Evolutionary conservation across 2,113 vertebrate genomes (phyloP).

Genomic region (Orientallactaga bullata): DNA sequence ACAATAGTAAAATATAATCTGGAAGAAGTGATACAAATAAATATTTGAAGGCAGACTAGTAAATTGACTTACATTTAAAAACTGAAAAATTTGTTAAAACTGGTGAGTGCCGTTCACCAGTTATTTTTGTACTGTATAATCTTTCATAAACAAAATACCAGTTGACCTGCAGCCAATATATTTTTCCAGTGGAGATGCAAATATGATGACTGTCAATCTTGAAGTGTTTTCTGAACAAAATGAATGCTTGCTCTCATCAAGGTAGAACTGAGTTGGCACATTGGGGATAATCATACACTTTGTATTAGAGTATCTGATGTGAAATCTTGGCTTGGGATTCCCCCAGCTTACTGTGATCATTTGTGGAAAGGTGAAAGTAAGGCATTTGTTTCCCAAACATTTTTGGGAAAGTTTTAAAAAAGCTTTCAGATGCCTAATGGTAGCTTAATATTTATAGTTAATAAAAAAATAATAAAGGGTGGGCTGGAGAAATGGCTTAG

Average conservation of each 20-base stretch:
- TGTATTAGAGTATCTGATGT: slow-evolving; percentile 58
- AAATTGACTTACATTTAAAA: slow-evolving; percentile 59
- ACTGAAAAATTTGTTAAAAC: slow-evolving; percentile 64
- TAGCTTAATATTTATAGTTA: slow-evolving; percentile 36
- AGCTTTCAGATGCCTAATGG: slow-evolving; percentile 6
- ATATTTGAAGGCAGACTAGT: slow-evolving; percentile 33
- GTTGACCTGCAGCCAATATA: slow-evolving; percentile 62
- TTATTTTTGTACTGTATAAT: slow-evolving; percentile 77
- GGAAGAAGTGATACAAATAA: slow-evolving; percentile 43
- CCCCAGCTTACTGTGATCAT: slow-evolving; percentile 44
- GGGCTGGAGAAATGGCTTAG: too few relatives aligned
- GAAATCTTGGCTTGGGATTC: slow-evolving; percentile 50
- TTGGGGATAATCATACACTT: slow-evolving; percentile 59
- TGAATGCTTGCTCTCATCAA: slow-evolving; percentile 66
- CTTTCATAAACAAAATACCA: slow-evolving; percentile 78
- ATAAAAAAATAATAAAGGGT: too few relatives aligned
- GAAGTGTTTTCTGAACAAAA: slow-evolving; percentile 74
- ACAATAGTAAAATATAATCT: slow-evolving; percentile 44
- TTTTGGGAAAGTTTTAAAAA: slow-evolving; percentile 19
- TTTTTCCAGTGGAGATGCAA: slow-evolving; percentile 80
- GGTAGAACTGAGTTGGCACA: slow-evolving; percentile 64
- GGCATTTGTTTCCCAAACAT: slow-evolving; percentile 25
- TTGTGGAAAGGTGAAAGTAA: slow-evolving; percentile 45
- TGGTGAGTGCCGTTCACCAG: slow-evolving; percentile 52
- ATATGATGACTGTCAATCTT: slow-evolving; percentile 71